A percentile compares a stretch with the other conserved stretches of the same genome.
Evolutionary conservation across 2,888 invertebrate genomes (phyloP).

Genomic region (Sinelater perroti): DNA sequence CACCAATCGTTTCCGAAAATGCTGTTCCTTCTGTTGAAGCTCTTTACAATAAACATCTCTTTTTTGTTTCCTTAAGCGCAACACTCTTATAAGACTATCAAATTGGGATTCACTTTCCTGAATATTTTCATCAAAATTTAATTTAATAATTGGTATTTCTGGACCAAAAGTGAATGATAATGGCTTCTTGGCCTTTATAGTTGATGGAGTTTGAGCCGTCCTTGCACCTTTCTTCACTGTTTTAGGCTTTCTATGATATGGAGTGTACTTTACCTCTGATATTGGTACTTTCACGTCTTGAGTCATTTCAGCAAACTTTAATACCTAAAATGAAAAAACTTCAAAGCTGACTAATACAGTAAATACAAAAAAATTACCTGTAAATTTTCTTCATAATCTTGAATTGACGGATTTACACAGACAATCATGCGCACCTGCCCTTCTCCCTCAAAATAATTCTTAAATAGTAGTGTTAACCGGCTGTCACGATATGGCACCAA

Average conservation of each 20-base stretch:
- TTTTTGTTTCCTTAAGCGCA: slow-evolving; percentile 70
- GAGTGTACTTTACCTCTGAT: slow-evolving; percentile 66
- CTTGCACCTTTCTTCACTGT: slow-evolving; percentile 30
- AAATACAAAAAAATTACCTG: slow-evolving; percentile 42
- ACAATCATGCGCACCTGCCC: slow-evolving; percentile 97
- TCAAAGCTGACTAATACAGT: not conserved
- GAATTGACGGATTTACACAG: slow-evolving; percentile 91
- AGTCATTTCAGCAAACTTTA: slow-evolving; percentile 97
- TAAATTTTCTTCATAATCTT: slow-evolving; percentile 95
- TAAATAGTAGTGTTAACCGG: slow-evolving; percentile 93
- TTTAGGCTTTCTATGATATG: slow-evolving; percentile 51
- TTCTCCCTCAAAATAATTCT: slow-evolving; percentile 97
- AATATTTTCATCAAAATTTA: slow-evolving; percentile 68
- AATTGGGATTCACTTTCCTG: slow-evolving; percentile 72
- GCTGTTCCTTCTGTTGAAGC: slow-evolving; percentile 68
- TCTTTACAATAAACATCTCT: slow-evolving; percentile 64
- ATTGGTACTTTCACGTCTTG: slow-evolving; percentile 90
- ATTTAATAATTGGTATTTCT: slow-evolving; percentile 47
- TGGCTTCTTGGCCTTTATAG: not conserved
- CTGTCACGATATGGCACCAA: slow-evolving; percentile 95
- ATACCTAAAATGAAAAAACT: slow-evolving; percentile 65
- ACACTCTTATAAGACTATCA: slow-evolving; percentile 67
- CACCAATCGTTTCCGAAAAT: slow-evolving; percentile 71
- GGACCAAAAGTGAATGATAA: slow-evolving; percentile 28
- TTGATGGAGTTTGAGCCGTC: not conserved